Evolutionary conservation across 2,888 invertebrate species (phyloP).

Genomic region (Anorthoa munda): DNA sequence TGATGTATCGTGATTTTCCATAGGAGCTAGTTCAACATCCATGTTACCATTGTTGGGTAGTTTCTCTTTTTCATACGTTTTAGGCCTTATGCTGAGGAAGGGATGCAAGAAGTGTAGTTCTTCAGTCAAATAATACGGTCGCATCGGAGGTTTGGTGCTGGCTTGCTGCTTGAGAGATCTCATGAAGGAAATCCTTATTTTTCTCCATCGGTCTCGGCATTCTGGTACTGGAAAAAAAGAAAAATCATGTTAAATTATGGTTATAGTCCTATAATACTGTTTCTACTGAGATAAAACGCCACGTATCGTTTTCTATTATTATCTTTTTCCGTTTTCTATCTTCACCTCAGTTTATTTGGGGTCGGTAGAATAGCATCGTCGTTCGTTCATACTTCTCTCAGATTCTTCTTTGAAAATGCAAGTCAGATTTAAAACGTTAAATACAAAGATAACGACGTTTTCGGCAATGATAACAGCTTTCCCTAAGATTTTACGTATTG

Average conservation of each 20-base stretch:
- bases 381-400: background rate
- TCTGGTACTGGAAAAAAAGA: slow-evolving; percentile 66
- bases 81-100: slow-evolving; percentile 54
- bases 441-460: background rate
- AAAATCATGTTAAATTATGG: background rate
- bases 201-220: slow-evolving; percentile 71
- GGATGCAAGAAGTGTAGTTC: slow-evolving; percentile 67
- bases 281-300: background rate
- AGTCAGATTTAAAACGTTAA: background rate
- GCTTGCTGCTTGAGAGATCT: slow-evolving; percentile 66
- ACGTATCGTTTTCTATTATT: background rate
- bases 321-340: background rate
- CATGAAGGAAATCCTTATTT: slow-evolving; percentile 70
- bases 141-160: slow-evolving; percentile 61
- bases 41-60: slow-evolving; percentile 13
- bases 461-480: background rate
- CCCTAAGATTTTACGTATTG: background rate
- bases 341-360: background rate
- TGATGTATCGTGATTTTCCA: slow-evolving; percentile 45
- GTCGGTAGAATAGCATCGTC: background rate
- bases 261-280: background rate
- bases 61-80: slow-evolving; percentile 25
- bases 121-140: slow-evolving; percentile 68
- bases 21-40: slow-evolving; percentile 39
- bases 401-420: background rate